Percentiles rank a stretch among this genome's conserved stretches.
Evolutionary conservation across 1,140 invertebrate species (phyloP).

Genomic region (Melitaea cinxia): DNA sequence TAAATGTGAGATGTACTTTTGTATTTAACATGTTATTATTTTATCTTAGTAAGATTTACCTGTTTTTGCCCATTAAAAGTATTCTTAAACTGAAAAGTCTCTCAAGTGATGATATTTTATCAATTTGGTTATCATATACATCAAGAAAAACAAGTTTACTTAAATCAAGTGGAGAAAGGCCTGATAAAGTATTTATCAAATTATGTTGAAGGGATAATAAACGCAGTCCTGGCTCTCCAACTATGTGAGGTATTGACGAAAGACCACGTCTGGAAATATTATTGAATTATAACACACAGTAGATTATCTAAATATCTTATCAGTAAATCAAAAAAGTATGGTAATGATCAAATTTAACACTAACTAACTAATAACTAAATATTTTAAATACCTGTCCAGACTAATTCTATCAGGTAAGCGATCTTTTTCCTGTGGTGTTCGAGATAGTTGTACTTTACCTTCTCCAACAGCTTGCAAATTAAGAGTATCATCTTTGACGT

Average conservation of each 20-base stretch:
- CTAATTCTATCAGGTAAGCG: constrained; percentile 89
- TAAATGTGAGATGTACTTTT: too few relatives aligned
- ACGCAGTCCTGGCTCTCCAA: constrained; percentile 89
- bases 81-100: constrained; percentile 90
- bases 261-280: constrained; percentile 84
- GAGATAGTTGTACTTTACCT: constrained; percentile 84
- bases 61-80: constrained; percentile 94
- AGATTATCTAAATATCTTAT: too few relatives aligned
- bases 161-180: constrained; percentile 81
- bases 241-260: constrained; percentile 89
- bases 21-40: not conserved
- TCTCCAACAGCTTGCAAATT: constrained; percentile 79
- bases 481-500: constrained; percentile 61
- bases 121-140: constrained; percentile 96
- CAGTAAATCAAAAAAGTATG: too few relatives aligned
- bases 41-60: too few relatives aligned
- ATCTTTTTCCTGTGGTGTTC: constrained; percentile 86
- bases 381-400: constrained; percentile 83
- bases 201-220: constrained; percentile 96
- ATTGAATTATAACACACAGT: not conserved
- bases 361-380: too few relatives aligned
- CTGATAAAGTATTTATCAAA: constrained; percentile 88
- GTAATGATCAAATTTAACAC: too few relatives aligned
- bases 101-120: constrained; percentile 89
- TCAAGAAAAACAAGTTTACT: constrained; percentile 94